Conservation (phyloP, 2,888 invertebrate species). For the Drosophila melanocephala region DNA sequence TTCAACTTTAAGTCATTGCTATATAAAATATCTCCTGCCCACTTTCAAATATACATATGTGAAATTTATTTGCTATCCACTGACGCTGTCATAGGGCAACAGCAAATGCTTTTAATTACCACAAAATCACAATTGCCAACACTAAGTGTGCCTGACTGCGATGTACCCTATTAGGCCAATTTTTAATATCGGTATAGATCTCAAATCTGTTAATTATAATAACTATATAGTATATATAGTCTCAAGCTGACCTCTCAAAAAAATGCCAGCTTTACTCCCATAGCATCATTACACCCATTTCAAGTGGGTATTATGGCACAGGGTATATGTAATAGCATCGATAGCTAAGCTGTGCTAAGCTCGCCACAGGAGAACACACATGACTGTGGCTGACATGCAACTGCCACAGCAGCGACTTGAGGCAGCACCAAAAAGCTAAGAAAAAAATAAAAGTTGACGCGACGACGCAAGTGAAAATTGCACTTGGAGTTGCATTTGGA, state of each 20-base stretch:
- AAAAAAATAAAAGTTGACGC: constrained; percentile 33
- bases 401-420: constrained; percentile 57
- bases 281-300: not conserved
- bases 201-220: not conserved
- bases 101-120: constrained; percentile 37
- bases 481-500: constrained; percentile 60
- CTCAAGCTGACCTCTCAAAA: not conserved
- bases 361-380: constrained; percentile 53
- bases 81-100: constrained; percentile 28
- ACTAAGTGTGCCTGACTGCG: not conserved
- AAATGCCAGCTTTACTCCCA: not conserved
- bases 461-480: constrained; percentile 75
- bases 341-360: constrained; percentile 10
- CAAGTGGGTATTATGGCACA: not conserved
- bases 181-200: not conserved
- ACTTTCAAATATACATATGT: constrained; percentile 37
- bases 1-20: constrained; percentile 2
- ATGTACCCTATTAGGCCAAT: not conserved
- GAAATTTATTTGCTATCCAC: constrained; percentile 23
- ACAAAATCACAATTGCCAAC: constrained; percentile 13
- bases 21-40: constrained; percentile 8
- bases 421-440: constrained; percentile 16
- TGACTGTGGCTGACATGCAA: constrained; percentile 66
- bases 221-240: not conserved
- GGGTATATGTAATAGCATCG: constrained; percentile 17